Evolutionary conservation across 2,113 vertebrate genomes (phyloP).

Genomic region (Leucopsar rothschildi): DNA sequence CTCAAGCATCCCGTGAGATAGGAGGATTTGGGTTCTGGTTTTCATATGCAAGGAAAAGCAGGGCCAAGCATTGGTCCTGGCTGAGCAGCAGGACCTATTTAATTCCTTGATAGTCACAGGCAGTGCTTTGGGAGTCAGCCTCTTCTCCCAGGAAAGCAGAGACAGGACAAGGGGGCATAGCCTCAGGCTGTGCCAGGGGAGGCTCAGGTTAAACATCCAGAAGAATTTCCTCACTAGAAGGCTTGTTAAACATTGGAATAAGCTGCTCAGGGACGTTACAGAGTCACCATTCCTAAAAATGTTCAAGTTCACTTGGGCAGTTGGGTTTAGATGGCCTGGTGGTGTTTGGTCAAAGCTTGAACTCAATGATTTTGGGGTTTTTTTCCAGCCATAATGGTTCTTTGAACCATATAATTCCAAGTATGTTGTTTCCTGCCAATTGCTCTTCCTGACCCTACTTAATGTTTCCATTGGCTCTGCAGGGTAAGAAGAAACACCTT

Average conservation of each 20-base stretch:
- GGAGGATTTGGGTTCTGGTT: neutral
- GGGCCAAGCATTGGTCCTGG: neutral
- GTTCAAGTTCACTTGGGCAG: neutral
- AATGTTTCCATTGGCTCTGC: neutral
- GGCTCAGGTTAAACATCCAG: neutral
- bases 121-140: neutral
- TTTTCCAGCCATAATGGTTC: neutral
- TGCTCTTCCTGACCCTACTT: neutral
- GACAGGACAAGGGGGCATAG: rapidly evolving
- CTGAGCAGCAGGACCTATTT: neutral
- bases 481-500: neutral
- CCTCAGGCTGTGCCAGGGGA: neutral
- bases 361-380: neutral
- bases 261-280: neutral
- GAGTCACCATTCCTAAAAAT: neutral
- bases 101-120: neutral
- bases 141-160: neutral
- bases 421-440: neutral
- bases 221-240: neutral
- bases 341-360: neutral
- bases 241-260: neutral
- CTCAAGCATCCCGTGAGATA: neutral
- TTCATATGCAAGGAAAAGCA: neutral
- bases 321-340: neutral
- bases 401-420: neutral